Evolutionary conservation across 2,888 invertebrate genomes (phyloP).

Genomic region (Ophonus ardosiacus): DNA sequence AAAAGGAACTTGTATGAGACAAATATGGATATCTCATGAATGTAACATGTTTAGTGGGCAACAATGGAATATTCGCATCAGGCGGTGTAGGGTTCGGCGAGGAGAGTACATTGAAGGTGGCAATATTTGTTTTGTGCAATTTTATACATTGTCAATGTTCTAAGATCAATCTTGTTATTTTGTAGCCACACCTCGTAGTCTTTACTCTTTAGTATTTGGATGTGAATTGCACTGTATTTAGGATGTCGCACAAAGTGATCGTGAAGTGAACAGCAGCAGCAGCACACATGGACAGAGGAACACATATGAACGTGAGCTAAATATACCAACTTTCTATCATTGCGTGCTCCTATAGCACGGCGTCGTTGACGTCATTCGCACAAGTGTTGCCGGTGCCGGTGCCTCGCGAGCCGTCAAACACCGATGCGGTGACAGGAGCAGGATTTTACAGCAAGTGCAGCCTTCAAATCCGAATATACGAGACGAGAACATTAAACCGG

Average conservation of each 20-base stretch:
- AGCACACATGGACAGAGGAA: background rate
- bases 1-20: too few species aligned
- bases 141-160: too few species aligned
- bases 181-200: too few species aligned
- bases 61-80: too few species aligned
- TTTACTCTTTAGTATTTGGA: background rate
- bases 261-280: background rate
- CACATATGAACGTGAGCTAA: conserved; percentile 41
- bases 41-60: too few species aligned
- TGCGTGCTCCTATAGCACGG: conserved; percentile 50
- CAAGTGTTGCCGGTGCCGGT: conserved; percentile 23
- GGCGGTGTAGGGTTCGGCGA: too few species aligned
- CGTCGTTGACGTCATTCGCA: conserved; percentile 50
- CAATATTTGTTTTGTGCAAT: too few species aligned
- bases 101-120: too few species aligned
- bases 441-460: background rate
- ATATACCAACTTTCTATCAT: conserved; percentile 56
- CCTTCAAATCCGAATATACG: background rate
- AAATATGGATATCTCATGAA: too few species aligned
- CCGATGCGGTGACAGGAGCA: background rate
- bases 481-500: too few species aligned
- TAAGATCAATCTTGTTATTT: too few species aligned
- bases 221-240: background rate
- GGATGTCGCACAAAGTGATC: background rate
- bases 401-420: background rate